phyloP scores from a whole-genome alignment of 2,888 invertebrate species.

The Rhaphigaster nebulosa region DNA sequence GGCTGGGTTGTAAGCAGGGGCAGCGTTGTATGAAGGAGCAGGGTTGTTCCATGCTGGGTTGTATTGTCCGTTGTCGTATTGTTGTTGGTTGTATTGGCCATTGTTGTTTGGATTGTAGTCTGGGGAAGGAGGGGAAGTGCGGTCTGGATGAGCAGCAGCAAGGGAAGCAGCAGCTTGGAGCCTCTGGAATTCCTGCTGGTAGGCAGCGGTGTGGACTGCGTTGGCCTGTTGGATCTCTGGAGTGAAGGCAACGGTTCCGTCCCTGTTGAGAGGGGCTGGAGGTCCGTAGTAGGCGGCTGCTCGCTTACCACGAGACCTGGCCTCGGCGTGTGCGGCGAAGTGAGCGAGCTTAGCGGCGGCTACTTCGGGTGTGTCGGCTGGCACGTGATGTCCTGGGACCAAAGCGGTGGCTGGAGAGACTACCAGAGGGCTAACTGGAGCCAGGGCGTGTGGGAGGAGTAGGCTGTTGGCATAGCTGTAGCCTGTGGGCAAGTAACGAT shows the following conservation, averaged over 20 bases:
- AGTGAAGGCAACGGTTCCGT: conserved; percentile 63
- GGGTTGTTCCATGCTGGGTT: conserved; percentile 50
- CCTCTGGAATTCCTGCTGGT: conserved; percentile 55
- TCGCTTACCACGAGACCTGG: conserved; percentile 66
- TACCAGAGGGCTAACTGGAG: conserved; percentile 66
- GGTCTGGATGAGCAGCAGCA: conserved; percentile 51
- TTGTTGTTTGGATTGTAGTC: conserved; percentile 47
- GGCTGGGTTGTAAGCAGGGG: conserved; percentile 26
- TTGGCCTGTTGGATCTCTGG: conserved; percentile 62
- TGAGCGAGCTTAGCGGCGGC: conserved; percentile 68
- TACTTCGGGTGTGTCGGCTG: conserved; percentile 70
- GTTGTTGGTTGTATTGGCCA: background rate
- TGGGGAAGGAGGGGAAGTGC: conserved; percentile 42
- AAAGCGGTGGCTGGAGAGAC: background rate
- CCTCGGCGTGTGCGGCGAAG: conserved; percentile 61
- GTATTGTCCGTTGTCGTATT: conserved; percentile 26
- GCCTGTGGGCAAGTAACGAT: conserved; percentile 67
- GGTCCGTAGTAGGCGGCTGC: conserved; percentile 68
- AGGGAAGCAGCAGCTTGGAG: conserved; percentile 29
- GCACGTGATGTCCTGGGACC: conserved; percentile 47
- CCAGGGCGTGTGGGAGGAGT: conserved; percentile 71
- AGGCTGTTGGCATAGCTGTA: conserved; percentile 78
- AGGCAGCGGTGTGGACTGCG: conserved; percentile 62
- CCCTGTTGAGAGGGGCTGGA: conserved; percentile 58
- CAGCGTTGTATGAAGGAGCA: background rate